A percentile compares a stretch with the other conserved stretches of the same genome.
These are phyloP conservation scores for Bergia puertoricense DNA, from an alignment of 92 coral and sea anemone genomes.

Conservation along the genomic window DNA sequence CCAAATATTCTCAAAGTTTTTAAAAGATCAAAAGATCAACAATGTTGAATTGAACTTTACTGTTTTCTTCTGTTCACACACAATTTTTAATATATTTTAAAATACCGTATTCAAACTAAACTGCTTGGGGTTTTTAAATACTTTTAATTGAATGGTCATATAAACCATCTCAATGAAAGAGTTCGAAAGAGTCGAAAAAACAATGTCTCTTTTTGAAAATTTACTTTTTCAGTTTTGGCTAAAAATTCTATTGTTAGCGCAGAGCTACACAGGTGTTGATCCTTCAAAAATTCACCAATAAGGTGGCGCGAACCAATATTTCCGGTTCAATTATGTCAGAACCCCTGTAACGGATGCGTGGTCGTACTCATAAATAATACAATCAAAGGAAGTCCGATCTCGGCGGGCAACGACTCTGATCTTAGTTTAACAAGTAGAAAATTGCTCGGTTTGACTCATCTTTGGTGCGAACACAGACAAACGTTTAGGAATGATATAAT, in stretches of 20 bases:
- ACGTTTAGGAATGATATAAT: constrained; percentile 3
- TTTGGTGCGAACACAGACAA: background rate
- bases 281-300: constrained; percentile 26
- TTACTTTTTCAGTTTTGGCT: background rate
- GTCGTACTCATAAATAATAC: constrained; percentile 36
- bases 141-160: too few species aligned
- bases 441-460: constrained; percentile 2
- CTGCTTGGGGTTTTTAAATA: too few species aligned
- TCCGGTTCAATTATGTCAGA: constrained; percentile 30
- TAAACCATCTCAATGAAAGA: too few species aligned
- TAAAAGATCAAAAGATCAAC: too few species aligned
- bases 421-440: constrained; percentile 29
- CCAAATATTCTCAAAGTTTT: too few species aligned
- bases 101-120: too few species aligned
- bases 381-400: background rate
- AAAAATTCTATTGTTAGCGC: background rate
- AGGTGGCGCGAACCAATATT: constrained; percentile 9
- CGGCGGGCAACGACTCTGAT: constrained; percentile 27
- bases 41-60: too few species aligned
- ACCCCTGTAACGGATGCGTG: constrained; percentile 44
- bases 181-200: too few species aligned
- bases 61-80: too few species aligned
- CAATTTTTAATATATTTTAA: too few species aligned
- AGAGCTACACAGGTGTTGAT: constrained; percentile 14
- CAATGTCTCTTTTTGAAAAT: background rate